Evolutionary conservation across 2,797 vertebrate species (phyloP), one percentile per base, ranked within the genome.

Genomic region (Myotis planiceps): DNA sequence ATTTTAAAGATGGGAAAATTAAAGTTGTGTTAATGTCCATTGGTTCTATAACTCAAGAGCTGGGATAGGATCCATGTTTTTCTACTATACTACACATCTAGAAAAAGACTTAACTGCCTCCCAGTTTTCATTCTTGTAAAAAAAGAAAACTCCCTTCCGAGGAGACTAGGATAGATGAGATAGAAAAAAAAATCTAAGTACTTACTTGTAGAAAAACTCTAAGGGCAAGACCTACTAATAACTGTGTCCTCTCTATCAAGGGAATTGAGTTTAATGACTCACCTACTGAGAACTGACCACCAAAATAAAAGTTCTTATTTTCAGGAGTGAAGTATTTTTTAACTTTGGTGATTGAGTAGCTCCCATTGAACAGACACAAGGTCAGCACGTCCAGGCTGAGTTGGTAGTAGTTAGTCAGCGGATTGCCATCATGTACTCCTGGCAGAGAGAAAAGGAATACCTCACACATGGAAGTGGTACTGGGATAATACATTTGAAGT

Each of bases 371-470:
- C 34, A 96, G 88, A 79, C 97, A 98, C 71, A 98, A 79, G 45
- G 97, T 69, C 84, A 98, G 9, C 13, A 97, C 13, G 0, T 65
- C 88, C 81, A 95, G 27, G 53, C 97, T 75, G 39, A 98, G 78
- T 78, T 97, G 96, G 60, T 97, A 98, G 32, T 94, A 96, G 89
- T 32, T 95, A 14, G 97, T 98, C 65, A 97, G 45, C 0, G 97
- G 96, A 19, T 32, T 91, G 71, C 49, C 94, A 2, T 42, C 0
- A 3, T 53, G 85, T 2, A 6, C 9, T 86, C 16, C 88, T 94
- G 74, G 49, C 27, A 81, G 79, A 89, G 75, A 87, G 80, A 49
- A 85, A 71, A 88, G n/a, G 81, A 29, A 79, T 32, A 23, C 6
- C 23, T 89, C 90, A 86, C 3, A 90, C 37, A 49, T 9, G 2